Conservation (phyloP, 2,113 vertebrate species). For the Aptenodytes forsteri region DNA sequence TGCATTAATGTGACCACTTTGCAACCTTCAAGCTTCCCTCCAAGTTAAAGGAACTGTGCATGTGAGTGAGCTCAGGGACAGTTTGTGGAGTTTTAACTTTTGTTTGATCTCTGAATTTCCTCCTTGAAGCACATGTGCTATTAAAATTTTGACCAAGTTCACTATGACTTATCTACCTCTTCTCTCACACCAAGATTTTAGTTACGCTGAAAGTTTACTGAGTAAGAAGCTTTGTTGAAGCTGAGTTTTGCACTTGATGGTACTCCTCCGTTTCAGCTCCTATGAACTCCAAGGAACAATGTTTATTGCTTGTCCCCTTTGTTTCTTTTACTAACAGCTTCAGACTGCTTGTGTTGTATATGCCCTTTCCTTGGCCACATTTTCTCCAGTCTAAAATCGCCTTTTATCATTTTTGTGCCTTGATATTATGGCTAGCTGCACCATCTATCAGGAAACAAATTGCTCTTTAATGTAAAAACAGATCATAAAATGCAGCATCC, state of each 20-base stretch:
- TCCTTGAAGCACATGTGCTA: background rate
- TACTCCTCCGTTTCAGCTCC: background rate
- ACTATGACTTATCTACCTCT: background rate
- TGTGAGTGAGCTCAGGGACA: background rate
- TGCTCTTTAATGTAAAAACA: background rate
- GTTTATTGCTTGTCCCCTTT: background rate
- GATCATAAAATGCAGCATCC: background rate
- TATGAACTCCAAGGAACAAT: background rate
- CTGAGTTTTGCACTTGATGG: background rate
- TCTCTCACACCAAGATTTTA: background rate
- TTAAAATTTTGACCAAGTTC: background rate
- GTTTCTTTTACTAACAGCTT: background rate
- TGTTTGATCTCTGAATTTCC: background rate
- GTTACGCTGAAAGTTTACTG: background rate
- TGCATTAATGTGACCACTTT: background rate
- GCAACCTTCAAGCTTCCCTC: background rate
- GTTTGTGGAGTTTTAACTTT: background rate
- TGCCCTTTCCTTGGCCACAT: background rate
- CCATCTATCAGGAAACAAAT: background rate
- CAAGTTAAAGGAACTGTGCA: background rate
- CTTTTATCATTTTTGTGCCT: background rate
- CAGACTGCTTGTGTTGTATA: background rate
- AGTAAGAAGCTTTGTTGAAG: background rate
- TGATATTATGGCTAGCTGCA: background rate
- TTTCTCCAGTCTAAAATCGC: background rate